Conservation (phyloP, 2,797 vertebrate species). For the Apodemus agrarius region DNA sequence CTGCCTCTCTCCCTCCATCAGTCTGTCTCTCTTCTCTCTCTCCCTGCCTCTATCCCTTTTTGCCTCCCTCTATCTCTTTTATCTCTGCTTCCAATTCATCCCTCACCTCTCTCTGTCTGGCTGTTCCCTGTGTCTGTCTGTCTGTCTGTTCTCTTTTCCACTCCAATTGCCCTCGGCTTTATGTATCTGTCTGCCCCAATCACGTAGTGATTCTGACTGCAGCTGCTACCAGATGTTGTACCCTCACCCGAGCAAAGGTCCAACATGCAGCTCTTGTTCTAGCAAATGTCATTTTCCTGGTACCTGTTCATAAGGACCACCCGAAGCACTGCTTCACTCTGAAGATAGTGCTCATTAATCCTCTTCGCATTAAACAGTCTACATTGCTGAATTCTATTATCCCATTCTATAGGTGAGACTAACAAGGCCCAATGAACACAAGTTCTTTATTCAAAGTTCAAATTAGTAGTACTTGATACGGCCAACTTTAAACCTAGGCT, state of each 20-base stretch:
- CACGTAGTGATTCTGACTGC: not conserved
- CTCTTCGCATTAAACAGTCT: not conserved
- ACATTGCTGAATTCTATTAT: not conserved
- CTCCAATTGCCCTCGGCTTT: not conserved
- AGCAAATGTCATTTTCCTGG: not conserved
- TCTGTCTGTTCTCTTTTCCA: not conserved
- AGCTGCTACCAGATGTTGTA: not conserved
- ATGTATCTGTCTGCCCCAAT: not conserved
- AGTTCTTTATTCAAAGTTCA: conserved; percentile 6
- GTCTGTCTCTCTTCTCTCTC: not conserved
- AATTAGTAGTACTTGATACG: not conserved
- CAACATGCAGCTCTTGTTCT: not conserved
- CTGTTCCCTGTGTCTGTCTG: not conserved
- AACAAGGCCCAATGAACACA: not conserved
- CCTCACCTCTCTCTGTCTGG: not conserved
- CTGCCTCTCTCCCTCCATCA: not conserved
- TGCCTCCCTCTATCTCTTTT: not conserved
- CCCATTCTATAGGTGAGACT: conserved; percentile 1
- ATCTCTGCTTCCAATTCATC: not conserved
- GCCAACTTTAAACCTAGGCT: not conserved
- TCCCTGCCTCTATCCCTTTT: not conserved
- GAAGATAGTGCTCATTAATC: not conserved
- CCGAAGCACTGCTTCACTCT: not conserved
- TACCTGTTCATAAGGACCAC: not conserved
- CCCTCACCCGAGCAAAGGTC: not conserved